Conservation (phyloP, 2,797 vertebrate species). For the Jordanella pulchra region DNA sequence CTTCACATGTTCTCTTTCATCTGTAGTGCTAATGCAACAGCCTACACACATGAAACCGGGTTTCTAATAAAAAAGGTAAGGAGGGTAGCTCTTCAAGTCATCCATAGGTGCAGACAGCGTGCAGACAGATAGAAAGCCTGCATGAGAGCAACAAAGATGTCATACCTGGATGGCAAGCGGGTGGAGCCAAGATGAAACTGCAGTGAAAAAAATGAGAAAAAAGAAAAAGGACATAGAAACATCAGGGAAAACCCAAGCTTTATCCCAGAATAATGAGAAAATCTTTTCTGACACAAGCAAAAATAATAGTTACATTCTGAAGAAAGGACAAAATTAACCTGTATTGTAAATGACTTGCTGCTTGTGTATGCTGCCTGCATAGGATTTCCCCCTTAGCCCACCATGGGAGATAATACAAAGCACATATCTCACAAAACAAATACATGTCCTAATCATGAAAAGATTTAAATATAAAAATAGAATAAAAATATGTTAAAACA, state of each 20-base stretch:
- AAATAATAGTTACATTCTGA: slow-evolving; percentile 6
- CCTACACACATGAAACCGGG: slow-evolving; percentile 40
- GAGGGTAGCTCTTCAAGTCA: slow-evolving; percentile 48
- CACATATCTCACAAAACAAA: background rate
- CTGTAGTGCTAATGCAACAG: slow-evolving; percentile 44
- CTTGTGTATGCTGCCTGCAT: background rate
- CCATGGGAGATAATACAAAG: background rate
- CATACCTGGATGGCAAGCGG: slow-evolving; percentile 52
- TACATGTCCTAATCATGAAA: background rate
- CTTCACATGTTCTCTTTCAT: slow-evolving; percentile 58
- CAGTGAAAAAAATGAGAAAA: slow-evolving; percentile 13
- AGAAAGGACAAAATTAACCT: slow-evolving; percentile 8
- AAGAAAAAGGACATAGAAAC: slow-evolving; percentile 18
- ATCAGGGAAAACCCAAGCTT: slow-evolving; percentile 21
- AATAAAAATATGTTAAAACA: too few relatives aligned
- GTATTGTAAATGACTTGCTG: background rate
- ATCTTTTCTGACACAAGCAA: slow-evolving; percentile 7
- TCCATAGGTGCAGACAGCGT: slow-evolving; percentile 56
- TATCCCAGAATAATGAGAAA: slow-evolving; percentile 35
- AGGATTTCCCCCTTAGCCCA: slow-evolving; percentile 1
- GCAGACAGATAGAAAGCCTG: slow-evolving; percentile 61
- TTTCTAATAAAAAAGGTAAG: slow-evolving; percentile 56
- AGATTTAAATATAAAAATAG: background rate
- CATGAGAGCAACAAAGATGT: slow-evolving; percentile 41
- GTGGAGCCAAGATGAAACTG: slow-evolving; percentile 53